Evolutionary conservation across 2,113 vertebrate species (phyloP), one percentile per base, ranked within the genome.

Genomic region (Grallaria varia): DNA sequence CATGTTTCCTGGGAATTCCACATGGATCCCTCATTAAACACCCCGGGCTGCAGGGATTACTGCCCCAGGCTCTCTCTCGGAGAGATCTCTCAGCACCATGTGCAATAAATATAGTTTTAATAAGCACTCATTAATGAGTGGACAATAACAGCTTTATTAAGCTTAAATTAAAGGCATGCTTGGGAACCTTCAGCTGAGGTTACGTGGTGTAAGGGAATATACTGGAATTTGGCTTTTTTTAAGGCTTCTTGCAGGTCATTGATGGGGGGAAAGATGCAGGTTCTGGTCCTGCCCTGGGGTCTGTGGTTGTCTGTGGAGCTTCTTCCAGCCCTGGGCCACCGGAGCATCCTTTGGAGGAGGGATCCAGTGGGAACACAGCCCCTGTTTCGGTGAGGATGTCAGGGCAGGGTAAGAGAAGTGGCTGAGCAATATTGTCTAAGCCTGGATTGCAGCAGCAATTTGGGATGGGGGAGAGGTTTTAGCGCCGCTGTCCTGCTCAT

Each of bases 71-170:
- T 31, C 67, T 68, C 56, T 31, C 77, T 39, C n/a, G n/a, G 52
- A 22, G 10, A 92, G 94, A 95, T 80, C 91, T 67, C 93, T 94
- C 91, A 78, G 77, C 79, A 67, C 90, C 37, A 3, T 12, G 20
- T 35, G 94, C 64, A 75, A 79, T 75, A 88, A 90, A 84, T 90
- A 63, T 92, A 90, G 55, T 93, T 97, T 95, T 95, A 96, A 97
- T 97, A 95, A 96, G 81, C 59, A 90, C 50, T 66, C 96, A 93
- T 96, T 97, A 97, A 95, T 93, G 91, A 95, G 59, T 58, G 76
- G 91, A 96, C 91, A 97, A 94, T 85, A 97, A 93, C 90, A 86
- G 82, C 90, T 97, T 97, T 97, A 96, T 97, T 94, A 95, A 96
- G 69, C 77, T 87, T 84, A 90, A 98, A 96, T 97, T 92, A 90